phyloP scores from a whole-genome alignment of 2,888 invertebrate genomes.

The Agapostemon virescens region DNA sequence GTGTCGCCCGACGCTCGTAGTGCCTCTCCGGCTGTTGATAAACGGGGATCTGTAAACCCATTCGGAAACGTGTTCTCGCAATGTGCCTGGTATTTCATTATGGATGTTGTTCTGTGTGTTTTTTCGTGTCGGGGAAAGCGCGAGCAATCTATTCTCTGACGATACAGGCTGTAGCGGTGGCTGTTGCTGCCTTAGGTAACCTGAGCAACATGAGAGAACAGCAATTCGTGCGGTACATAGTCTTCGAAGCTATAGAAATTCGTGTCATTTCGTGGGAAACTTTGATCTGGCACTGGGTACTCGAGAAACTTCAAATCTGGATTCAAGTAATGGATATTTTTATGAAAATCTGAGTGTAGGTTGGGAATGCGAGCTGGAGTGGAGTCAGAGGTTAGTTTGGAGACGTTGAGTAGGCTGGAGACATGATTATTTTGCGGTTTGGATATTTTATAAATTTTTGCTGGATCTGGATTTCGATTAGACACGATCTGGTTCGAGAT shows the following conservation, averaged over 20 bases:
- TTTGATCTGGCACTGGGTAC: neutral
- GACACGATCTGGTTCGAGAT: too few relatives aligned
- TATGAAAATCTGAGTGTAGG: neutral
- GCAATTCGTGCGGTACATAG: neutral
- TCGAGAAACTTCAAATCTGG: neutral
- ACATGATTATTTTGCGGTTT: too few relatives aligned
- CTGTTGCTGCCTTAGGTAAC: neutral
- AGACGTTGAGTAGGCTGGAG: too few relatives aligned
- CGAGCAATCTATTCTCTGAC: neutral
- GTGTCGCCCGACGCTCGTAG: slow-evolving; percentile 81
- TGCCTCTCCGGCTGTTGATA: slow-evolving; percentile 84
- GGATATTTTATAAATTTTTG: too few relatives aligned
- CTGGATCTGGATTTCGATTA: too few relatives aligned
- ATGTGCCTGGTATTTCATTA: slow-evolving; percentile 77
- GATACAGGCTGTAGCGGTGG: neutral
- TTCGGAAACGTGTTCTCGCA: slow-evolving; percentile 79
- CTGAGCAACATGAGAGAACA: neutral
- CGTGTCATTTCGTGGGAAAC: neutral
- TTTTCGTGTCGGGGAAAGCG: slow-evolving; percentile 18
- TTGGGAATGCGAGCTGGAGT: too few relatives aligned
- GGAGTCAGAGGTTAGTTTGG: too few relatives aligned
- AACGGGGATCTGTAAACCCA: slow-evolving; percentile 83
- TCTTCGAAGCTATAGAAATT: neutral
- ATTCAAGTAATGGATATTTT: neutral
- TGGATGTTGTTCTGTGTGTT: slow-evolving; percentile 41